A percentile compares a stretch with the other conserved stretches of the same genome.
Evolutionary conservation across 2,888 invertebrate species (phyloP).

Genomic region (Caenorhabditis sinica): DNA sequence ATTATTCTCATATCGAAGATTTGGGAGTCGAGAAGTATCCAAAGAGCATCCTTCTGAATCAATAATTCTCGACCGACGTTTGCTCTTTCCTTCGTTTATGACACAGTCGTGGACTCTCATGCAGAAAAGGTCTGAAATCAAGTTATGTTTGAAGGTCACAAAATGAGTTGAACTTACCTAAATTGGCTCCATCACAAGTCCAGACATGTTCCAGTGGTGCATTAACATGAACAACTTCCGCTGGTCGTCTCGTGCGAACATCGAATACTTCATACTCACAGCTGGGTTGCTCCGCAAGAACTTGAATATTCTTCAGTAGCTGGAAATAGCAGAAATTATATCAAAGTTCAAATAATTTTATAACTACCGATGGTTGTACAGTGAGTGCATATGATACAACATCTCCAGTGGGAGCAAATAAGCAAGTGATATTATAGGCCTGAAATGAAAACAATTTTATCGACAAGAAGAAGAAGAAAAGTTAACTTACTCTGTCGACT

Average conservation of each 20-base stretch:
- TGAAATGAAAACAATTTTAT: slow-evolving; percentile 22
- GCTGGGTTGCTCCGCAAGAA: slow-evolving; percentile 62
- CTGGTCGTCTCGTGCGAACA: slow-evolving; percentile 76
- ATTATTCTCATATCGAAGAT: slow-evolving; percentile 80
- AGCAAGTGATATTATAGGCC: slow-evolving; percentile 72
- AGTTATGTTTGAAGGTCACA: background rate
- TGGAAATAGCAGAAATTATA: slow-evolving; percentile 13
- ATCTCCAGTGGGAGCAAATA: slow-evolving; percentile 80
- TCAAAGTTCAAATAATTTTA: background rate
- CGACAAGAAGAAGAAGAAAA: no score
- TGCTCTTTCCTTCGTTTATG: slow-evolving; percentile 82
- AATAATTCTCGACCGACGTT: slow-evolving; percentile 58
- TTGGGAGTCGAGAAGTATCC: slow-evolving; percentile 81
- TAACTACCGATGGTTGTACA: slow-evolving; percentile 72
- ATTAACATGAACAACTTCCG: slow-evolving; percentile 81
- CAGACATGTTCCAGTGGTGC: slow-evolving; percentile 80
- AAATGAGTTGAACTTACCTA: slow-evolving; percentile 63
- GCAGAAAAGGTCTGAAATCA: slow-evolving; percentile 80
- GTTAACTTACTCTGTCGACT: slow-evolving; percentile 76
- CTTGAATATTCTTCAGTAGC: slow-evolving; percentile 62
- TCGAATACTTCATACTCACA: slow-evolving; percentile 80
- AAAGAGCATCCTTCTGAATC: slow-evolving; percentile 79
- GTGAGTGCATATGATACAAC: slow-evolving; percentile 83
- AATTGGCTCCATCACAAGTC: slow-evolving; percentile 80
- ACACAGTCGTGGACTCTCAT: slow-evolving; percentile 83